Percentiles rank a stretch among this genome's conserved stretches.
Conservation (phyloP, 2,113 vertebrate genomes). For the Thermophis baileyi region DNA sequence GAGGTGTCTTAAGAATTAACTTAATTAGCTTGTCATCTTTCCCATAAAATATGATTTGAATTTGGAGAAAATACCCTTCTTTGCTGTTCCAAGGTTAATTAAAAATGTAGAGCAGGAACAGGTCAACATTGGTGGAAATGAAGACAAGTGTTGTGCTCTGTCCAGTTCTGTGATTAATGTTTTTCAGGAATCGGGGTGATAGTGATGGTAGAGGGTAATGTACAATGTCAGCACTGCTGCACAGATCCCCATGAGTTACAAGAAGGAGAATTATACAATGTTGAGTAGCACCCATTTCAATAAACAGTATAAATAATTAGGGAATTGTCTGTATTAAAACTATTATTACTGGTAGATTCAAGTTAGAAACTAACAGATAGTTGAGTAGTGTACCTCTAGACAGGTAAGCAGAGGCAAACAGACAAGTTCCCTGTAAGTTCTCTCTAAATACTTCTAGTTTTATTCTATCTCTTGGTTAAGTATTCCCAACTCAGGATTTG, state of each 20-base stretch:
- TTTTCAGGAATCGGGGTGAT: not conserved
- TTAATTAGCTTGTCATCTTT: constrained; percentile 79
- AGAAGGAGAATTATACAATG: not conserved
- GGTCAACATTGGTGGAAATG: constrained; percentile 32
- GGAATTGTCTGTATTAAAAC: not conserved
- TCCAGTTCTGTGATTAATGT: not conserved
- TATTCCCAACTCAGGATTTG: not conserved
- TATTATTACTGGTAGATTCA: not conserved
- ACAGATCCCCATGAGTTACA: not conserved
- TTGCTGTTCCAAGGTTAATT: constrained; percentile 76
- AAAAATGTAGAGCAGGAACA: constrained; percentile 54
- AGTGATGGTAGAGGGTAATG: not conserved
- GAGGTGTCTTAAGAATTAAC: constrained; percentile 79
- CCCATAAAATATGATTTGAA: constrained; percentile 70
- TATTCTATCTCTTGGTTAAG: not conserved
- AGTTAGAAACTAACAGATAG: not conserved
- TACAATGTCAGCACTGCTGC: fast-evolving
- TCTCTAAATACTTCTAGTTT: not conserved
- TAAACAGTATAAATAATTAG: not conserved
- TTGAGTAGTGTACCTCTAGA: not conserved
- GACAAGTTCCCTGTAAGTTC: not conserved
- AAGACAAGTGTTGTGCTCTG: constrained; percentile 16
- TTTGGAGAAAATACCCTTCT: constrained; percentile 63
- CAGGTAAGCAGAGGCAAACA: not conserved
- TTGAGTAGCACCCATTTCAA: not conserved